A percentile compares a stretch with the other conserved stretches of the same genome.
Conservation (phyloP, 1,140 invertebrate species). For the Brachionus sp. region DNA sequence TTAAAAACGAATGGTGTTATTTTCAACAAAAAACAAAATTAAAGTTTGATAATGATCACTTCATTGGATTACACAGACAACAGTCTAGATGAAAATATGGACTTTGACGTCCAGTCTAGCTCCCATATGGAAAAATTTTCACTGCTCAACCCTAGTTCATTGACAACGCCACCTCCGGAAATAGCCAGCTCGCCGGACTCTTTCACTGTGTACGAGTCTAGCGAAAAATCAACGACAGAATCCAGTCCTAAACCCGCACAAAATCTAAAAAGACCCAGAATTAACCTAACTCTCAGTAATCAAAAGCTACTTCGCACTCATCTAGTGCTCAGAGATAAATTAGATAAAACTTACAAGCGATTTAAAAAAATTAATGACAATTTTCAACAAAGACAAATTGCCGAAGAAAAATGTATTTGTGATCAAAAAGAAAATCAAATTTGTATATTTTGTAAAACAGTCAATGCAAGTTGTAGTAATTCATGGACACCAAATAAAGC, state of each 20-base stretch:
- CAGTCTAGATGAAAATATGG: background rate
- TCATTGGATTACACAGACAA: background rate
- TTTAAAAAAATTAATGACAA: background rate
- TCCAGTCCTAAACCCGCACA: background rate
- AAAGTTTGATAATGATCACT: background rate
- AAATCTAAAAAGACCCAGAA: background rate
- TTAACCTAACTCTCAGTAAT: background rate
- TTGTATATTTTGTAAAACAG: conserved; percentile 10
- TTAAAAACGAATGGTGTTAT: background rate
- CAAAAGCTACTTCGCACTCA: background rate
- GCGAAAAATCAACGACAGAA: background rate
- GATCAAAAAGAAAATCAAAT: background rate
- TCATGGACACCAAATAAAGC: background rate
- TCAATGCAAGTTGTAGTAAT: background rate
- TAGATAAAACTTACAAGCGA: background rate
- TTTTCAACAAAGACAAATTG: background rate
- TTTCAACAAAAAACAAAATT: background rate
- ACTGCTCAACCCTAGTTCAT: background rate
- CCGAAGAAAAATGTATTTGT: background rate
- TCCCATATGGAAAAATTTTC: background rate
- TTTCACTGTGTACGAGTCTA: background rate
- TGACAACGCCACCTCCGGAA: background rate
- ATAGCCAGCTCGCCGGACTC: background rate
- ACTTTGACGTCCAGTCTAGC: background rate
- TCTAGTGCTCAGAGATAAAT: background rate